phyloP scores from a whole-genome alignment of 2,888 invertebrate genomes.

The Augochlorella aurata region DNA sequence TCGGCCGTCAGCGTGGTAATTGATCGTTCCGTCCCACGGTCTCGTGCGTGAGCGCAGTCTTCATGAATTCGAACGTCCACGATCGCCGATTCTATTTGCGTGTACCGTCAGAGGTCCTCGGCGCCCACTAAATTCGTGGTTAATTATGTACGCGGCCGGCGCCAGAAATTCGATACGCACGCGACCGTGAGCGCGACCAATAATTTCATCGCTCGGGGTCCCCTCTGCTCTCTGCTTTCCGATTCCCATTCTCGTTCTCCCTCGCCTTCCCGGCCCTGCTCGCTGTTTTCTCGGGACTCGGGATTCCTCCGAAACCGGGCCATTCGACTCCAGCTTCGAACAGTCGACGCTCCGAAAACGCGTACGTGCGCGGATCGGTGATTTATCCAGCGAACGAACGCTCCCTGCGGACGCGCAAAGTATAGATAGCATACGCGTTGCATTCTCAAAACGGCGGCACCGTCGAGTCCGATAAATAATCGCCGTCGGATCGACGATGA shows the following conservation, averaged over 20 bases:
- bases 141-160: slow-evolving; percentile 46
- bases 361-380: no score
- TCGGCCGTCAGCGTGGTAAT: slow-evolving; percentile 14
- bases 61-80: slow-evolving; percentile 30
- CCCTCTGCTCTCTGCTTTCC: background rate
- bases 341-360: no score
- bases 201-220: slow-evolving; percentile 13
- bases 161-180: slow-evolving; percentile 48
- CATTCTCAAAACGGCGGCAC: no score
- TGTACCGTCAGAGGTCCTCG: slow-evolving; percentile 24
- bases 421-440: no score
- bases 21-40: slow-evolving; percentile 20
- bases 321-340: background rate
- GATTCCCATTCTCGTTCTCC: background rate
- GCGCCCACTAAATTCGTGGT: slow-evolving; percentile 46
- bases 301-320: background rate
- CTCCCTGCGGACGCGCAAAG: no score
- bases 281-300: slow-evolving; percentile 2
- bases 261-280: background rate
- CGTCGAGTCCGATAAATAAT: no score
- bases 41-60: slow-evolving; percentile 20
- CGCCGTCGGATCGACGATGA: background rate
- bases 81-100: slow-evolving; percentile 43
- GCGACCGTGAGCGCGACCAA: slow-evolving; percentile 38
- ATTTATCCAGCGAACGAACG: no score